These are phyloP conservation scores for Gallinago media DNA, from an alignment of 2,113 vertebrate genomes.

Conservation along the genomic window DNA sequence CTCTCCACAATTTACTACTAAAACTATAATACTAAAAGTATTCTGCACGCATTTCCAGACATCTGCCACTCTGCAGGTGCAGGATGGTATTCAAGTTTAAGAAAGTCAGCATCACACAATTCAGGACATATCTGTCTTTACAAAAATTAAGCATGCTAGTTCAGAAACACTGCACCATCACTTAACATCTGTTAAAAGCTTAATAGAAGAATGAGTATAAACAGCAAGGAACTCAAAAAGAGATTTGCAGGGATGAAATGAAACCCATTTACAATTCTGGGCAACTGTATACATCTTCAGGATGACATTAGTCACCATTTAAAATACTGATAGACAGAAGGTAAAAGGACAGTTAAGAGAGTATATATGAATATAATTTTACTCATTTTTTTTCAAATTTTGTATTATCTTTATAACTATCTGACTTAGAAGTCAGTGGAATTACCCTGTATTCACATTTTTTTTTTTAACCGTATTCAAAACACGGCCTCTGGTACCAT, in stretches of 20 bases:
- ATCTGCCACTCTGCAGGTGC: neutral
- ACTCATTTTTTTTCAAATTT: neutral
- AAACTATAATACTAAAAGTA: neutral
- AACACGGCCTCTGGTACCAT: too few relatives aligned
- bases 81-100: neutral
- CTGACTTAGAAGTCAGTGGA: neutral
- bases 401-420: neutral
- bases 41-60: neutral
- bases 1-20: neutral
- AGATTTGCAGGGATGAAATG: neutral
- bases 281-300: neutral
- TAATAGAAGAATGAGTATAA: neutral
- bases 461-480: neutral
- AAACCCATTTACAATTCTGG: neutral
- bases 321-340: neutral
- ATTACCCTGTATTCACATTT: neutral
- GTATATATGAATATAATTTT: fast-evolving
- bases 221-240: neutral
- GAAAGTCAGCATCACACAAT: neutral
- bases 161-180: neutral
- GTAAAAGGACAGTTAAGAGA: neutral
- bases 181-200: neutral
- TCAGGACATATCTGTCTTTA: neutral
- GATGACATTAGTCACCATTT: neutral
- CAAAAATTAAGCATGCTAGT: neutral